Base-by-base conservation (phyloP, 2,113 vertebrate genomes). In the Galeopterus variegatus region DNA sequence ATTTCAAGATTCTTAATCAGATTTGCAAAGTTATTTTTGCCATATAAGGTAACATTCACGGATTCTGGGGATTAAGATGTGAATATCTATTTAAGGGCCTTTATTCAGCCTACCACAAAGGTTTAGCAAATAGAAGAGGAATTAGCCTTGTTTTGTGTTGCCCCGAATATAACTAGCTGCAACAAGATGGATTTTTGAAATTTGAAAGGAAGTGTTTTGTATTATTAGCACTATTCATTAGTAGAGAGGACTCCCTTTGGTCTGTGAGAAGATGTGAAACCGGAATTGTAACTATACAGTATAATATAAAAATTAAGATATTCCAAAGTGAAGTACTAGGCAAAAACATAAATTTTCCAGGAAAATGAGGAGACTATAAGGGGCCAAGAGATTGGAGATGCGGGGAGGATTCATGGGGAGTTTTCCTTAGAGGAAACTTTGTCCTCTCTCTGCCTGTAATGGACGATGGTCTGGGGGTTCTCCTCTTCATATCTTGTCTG, bases 1-100 rank as follows among this genome's bases (percentile, higher is more conserved):
- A 70, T 83, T 28, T 83, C 62, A 83, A 28, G 28, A 82, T 73
- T 93, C 50, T 80, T 67, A 91, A 89, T 94, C 24, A 73, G 33
- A 54, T 54, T 12, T 67, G 4, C 28, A 54, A 81, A 85, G 41
- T 62, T 0, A 28, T 12, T 92, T 88, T 84, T 88, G 48, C 33
- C 28, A 58, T n/a, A 19, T 24, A 72, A 90, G n/a, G 12, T 75
- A 85, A 36, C 48, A 93, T 33, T 84, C 52, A 64, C 23, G 75
- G 33, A 6, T 81, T 88, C 28, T 48, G 21, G 58, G 50, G 60
- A 80, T 83, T 56, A 73, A 14, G 6, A 73, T 72, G 33, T 77
- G 6, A 9, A 41, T 54, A 52, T 54, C 31, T 82, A 77, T 60
- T 58, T 8, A 31, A 15, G 50, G 24, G 13, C 1, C 28, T 86